A percentile compares a stretch with the other conserved stretches of the same genome.
phyloP scores from a whole-genome alignment of 2,888 invertebrate species.

The Scaptodrosophila latifasciaeformis region DNA sequence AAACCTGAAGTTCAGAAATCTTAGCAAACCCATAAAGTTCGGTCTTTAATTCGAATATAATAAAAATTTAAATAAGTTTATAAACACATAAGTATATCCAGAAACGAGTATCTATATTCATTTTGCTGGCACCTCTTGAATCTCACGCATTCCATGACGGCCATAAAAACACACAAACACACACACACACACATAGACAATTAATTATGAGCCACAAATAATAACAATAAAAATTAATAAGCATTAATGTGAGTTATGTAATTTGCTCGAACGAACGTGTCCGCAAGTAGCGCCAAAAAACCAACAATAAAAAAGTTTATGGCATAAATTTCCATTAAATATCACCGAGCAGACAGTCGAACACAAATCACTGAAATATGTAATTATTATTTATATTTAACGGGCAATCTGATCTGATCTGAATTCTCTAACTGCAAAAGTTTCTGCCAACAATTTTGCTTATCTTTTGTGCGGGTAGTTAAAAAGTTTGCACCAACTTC shows the following conservation, averaged over 20 bases:
- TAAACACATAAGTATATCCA: not conserved
- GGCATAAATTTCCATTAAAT: slow-evolving; percentile 51
- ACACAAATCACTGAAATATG: slow-evolving; percentile 20
- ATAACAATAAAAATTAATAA: slow-evolving; percentile 65
- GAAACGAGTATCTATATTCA: slow-evolving; percentile 47
- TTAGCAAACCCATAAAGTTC: not conserved
- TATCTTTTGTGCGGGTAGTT: slow-evolving; percentile 12
- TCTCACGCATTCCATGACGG: slow-evolving; percentile 17
- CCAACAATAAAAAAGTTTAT: slow-evolving; percentile 24
- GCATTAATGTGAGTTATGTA: slow-evolving; percentile 63
- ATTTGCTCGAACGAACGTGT: slow-evolving; percentile 11
- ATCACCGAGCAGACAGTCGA: slow-evolving; percentile 10
- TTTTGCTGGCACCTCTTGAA: slow-evolving; percentile 55
- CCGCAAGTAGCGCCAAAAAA: not conserved
- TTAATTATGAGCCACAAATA: slow-evolving; percentile 65
- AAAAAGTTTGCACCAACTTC: slow-evolving; percentile 31
- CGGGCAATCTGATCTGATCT: not conserved
- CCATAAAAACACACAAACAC: slow-evolving; percentile 33
- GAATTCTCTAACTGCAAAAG: not conserved
- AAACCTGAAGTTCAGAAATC: slow-evolving; percentile 34
- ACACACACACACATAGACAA: slow-evolving; percentile 55
- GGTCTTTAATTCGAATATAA: slow-evolving; percentile 35
- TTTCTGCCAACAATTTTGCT: not conserved
- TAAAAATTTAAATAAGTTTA: slow-evolving; percentile 1
- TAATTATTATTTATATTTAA: slow-evolving; percentile 48